Conservation (phyloP, 2,797 vertebrate species). For the Octomys mimax region DNA sequence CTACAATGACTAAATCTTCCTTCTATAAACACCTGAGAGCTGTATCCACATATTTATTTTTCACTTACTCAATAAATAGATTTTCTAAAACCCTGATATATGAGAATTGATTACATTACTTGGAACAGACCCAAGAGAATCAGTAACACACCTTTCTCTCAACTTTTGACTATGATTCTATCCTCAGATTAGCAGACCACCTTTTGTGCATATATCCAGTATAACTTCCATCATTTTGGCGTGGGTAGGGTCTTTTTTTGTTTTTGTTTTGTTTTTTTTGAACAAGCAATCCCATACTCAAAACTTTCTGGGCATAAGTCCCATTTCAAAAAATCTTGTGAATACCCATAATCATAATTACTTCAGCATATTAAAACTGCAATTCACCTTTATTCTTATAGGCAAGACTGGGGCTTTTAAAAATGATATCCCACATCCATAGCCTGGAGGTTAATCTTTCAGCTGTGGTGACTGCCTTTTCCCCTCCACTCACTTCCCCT, state of each 20-base stretch:
- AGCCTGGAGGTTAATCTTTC: not conserved
- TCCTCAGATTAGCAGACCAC: not conserved
- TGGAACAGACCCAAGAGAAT: not conserved
- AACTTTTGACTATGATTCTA: constrained; percentile 1
- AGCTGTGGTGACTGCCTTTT: not conserved
- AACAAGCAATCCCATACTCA: constrained; percentile 6
- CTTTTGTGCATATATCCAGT: not conserved
- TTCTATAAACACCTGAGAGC: not conserved
- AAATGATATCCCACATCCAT: not conserved
- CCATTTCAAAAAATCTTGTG: constrained; percentile 29
- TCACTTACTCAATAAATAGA: not conserved
- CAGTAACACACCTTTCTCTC: not conserved
- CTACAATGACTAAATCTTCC: not conserved
- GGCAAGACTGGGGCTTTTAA: not conserved
- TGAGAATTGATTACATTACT: not conserved
- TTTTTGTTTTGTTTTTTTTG: not conserved
- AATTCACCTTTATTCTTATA: not conserved
- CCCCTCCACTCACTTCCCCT: not conserved
- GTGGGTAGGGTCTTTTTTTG: not conserved
- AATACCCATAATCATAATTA: not conserved
- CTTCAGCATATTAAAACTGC: not conserved
- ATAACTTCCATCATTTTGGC: not conserved
- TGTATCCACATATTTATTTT: not conserved
- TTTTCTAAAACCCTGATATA: not conserved
- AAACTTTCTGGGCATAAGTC: not conserved